Evolutionary conservation across 1,140 invertebrate genomes (phyloP).

Genomic region (Nasonia giraulti): DNA sequence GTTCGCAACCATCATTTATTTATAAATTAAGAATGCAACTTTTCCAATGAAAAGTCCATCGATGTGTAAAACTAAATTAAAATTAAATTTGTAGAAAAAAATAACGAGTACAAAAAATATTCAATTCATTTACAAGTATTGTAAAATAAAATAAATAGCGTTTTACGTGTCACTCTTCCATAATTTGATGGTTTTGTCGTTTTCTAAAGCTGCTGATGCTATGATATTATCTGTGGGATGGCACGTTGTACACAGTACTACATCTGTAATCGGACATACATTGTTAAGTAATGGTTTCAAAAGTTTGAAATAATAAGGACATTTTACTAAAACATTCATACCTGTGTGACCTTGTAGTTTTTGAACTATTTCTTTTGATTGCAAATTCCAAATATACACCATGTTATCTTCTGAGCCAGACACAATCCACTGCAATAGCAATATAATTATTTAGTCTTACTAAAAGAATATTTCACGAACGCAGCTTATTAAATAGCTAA

Average conservation of each 20-base stretch:
- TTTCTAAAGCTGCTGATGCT: conserved; percentile 97
- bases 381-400: conserved; percentile 99
- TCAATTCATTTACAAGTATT: not conserved
- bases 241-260: conserved; percentile 97
- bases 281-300: not conserved
- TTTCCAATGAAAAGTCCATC: not conserved
- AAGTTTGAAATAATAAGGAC: not conserved
- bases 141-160: not conserved
- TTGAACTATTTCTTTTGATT: conserved; percentile 99
- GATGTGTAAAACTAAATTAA: not conserved
- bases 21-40: not conserved
- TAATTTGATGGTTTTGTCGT: conserved; percentile 99
- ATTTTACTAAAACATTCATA: conserved; percentile 65
- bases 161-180: conserved; percentile 98
- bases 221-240: conserved; percentile 99
- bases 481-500: not conserved
- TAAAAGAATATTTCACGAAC: conserved; percentile 1
- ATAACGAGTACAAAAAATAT: conserved; percentile 2
- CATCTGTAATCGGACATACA: conserved; percentile 81
- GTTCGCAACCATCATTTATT: not conserved
- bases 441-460: conserved; percentile 39
- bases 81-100: not conserved
- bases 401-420: conserved; percentile 99
- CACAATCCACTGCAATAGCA: conserved; percentile 94
- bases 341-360: conserved; percentile 96